phyloP scores from a whole-genome alignment of 1,140 invertebrate species.

The Pachyrhynchus sulphureomaculatus region DNA sequence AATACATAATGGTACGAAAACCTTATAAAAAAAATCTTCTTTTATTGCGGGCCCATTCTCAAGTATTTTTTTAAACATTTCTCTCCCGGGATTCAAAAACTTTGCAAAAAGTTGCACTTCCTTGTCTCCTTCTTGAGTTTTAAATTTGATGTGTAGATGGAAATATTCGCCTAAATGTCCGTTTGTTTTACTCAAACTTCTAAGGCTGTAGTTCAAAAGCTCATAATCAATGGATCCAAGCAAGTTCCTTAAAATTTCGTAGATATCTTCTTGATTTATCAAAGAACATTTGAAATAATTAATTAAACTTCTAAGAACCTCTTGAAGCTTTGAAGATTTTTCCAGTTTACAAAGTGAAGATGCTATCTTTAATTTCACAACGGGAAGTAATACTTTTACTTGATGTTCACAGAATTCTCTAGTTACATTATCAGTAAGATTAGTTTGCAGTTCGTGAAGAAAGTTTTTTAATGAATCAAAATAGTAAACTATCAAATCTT shows the following conservation, averaged over 20 bases:
- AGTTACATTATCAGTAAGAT: background rate
- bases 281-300: conserved; percentile 13
- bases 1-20: background rate
- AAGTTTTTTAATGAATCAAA: background rate
- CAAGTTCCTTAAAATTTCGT: background rate
- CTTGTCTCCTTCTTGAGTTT: background rate
- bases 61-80: background rate
- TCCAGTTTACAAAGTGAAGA: background rate
- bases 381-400: conserved; percentile 2
- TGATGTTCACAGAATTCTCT: background rate
- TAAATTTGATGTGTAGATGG: conserved; percentile 1
- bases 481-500: background rate
- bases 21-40: conserved; percentile 25
- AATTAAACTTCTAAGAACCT: background rate
- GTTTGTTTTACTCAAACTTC: conserved; percentile 11
- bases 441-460: background rate
- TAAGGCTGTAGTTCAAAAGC: background rate
- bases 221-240: conserved; percentile 5
- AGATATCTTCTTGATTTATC: conserved; percentile 21
- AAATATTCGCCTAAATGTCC: conserved; percentile 29
- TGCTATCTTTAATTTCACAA: background rate
- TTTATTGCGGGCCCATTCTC: conserved; percentile 9
- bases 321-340: background rate
- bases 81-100: background rate
- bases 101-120: conserved; percentile 14